Conservation (phyloP, 2,797 vertebrate species). For the Phrynocephalus vlangalii region DNA sequence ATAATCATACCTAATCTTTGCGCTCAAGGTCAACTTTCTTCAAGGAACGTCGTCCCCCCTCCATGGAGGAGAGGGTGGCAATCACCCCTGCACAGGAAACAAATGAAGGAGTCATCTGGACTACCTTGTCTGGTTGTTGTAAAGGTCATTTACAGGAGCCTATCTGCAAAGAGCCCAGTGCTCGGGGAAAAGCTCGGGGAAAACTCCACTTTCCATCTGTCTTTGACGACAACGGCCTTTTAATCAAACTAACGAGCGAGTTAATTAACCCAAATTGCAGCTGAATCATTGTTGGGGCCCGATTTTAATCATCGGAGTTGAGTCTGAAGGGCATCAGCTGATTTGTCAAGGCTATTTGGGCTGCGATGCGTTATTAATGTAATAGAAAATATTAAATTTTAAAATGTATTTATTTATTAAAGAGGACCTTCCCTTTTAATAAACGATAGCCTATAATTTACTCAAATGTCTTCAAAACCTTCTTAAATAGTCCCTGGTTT, state of each 20-base stretch:
- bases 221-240: background rate
- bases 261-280: background rate
- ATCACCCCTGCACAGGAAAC: no score
- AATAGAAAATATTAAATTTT: conserved; percentile 28
- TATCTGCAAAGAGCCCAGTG: no score
- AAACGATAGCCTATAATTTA: background rate
- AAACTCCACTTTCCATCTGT: background rate
- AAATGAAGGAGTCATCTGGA: background rate
- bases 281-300: background rate
- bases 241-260: background rate
- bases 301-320: background rate
- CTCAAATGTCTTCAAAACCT: background rate
- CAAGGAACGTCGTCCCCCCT: no score
- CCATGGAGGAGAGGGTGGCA: no score
- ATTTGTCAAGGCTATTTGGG: background rate
- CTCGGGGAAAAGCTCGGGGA: background rate
- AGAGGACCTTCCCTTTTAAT: conserved; percentile 4
- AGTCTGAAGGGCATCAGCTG: conserved; percentile 4
- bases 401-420: conserved; percentile 18
- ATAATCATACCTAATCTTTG: no score
- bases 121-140: background rate
- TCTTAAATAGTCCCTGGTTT: background rate
- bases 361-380: conserved; percentile 2
- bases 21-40: no score
- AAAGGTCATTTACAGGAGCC: background rate